Evolutionary conservation across 1,140 invertebrate genomes (phyloP).

Genomic region (Caenorhabditis elegans): DNA sequence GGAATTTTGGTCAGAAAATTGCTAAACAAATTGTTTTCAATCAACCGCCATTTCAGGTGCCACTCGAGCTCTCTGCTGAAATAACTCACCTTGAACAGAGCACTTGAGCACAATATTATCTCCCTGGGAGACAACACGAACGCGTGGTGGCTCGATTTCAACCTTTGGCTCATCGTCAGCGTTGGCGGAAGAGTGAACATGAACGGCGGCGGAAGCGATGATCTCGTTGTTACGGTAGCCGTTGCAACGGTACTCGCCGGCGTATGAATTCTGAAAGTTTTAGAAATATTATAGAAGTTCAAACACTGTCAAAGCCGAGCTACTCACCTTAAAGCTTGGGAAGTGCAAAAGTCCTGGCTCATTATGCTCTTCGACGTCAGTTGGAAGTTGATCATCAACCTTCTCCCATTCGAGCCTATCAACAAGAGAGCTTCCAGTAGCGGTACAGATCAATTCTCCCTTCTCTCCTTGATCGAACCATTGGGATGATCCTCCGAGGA

Average conservation of each 20-base stretch:
- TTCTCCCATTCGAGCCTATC: conserved; percentile 61
- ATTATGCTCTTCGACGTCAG: conserved; percentile 60
- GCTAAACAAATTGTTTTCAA: too few species aligned
- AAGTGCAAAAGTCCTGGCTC: conserved; percentile 64
- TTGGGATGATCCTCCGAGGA: conserved; percentile 60
- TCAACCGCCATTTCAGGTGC: too few species aligned
- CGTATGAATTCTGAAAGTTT: conserved; percentile 50
- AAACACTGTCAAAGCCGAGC: too few species aligned
- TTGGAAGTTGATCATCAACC: conserved; percentile 50
- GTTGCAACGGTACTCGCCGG: conserved; percentile 64
- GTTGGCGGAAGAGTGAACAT: conserved; percentile 52
- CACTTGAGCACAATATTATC: conserved; percentile 66
- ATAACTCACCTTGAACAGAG: conserved; percentile 59
- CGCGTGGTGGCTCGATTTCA: conserved; percentile 60
- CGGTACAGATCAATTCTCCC: conserved; percentile 60
- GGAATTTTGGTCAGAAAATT: too few species aligned
- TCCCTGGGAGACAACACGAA: conserved; percentile 62
- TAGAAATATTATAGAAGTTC: too few species aligned
- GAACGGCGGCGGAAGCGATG: conserved; percentile 57
- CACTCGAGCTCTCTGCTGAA: too few species aligned
- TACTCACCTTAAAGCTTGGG: conserved; percentile 60
- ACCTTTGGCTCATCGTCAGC: conserved; percentile 55
- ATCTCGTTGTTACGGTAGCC: conserved; percentile 61
- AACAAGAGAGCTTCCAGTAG: conserved; percentile 60
- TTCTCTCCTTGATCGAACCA: conserved; percentile 61